Conservation (phyloP, 2,113 vertebrate species). For the Pelvicachromis taeniatus region DNA sequence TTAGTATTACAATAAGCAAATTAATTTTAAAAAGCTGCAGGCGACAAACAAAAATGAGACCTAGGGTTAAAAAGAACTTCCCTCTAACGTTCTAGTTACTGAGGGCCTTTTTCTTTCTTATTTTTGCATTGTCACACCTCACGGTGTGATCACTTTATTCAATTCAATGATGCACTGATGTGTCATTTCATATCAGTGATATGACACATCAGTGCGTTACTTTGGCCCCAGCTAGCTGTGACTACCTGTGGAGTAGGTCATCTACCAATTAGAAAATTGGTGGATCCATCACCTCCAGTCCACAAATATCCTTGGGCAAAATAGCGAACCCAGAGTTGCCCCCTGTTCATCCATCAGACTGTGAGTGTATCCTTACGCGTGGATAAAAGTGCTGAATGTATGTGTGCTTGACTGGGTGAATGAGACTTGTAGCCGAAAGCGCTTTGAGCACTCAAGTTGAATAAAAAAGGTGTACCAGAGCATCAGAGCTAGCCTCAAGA, state of each 20-base stretch:
- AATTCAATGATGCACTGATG: background rate
- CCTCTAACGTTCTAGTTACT: background rate
- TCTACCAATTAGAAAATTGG: background rate
- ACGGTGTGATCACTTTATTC: background rate
- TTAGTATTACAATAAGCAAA: background rate
- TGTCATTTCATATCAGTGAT: background rate
- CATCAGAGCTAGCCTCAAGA: background rate
- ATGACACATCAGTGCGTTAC: background rate
- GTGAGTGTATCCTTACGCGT: background rate
- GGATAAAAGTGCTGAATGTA: background rate
- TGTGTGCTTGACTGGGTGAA: background rate
- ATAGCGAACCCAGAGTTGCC: background rate
- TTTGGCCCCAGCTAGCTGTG: background rate
- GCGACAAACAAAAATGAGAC: background rate
- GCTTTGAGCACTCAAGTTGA: background rate
- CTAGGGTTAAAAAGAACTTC: background rate
- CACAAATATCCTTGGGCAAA: background rate
- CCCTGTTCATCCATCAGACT: background rate
- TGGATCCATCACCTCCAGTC: background rate
- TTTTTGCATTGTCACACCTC: background rate
- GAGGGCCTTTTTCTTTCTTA: background rate
- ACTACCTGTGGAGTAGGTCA: background rate
- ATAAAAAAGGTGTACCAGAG: background rate
- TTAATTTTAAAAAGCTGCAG: background rate
- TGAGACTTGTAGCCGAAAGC: background rate